These are phyloP conservation scores for Pteria penguin DNA, from an alignment of 2,888 invertebrate species.

Conservation along the genomic window DNA sequence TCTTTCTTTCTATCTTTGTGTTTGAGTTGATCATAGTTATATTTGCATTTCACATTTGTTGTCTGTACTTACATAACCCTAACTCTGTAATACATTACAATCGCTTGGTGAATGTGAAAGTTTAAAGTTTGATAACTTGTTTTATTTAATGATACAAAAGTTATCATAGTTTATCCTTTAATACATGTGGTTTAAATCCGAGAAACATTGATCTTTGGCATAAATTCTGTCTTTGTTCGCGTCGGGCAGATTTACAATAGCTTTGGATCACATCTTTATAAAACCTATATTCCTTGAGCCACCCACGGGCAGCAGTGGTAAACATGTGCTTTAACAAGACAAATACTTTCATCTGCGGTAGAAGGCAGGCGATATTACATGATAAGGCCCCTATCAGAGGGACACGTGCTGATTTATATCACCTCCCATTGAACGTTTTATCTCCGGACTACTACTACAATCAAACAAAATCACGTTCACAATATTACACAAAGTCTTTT, in stretches of 20 bases:
- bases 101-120: too few relatives aligned
- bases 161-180: not conserved
- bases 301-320: not conserved
- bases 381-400: too few relatives aligned
- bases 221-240: not conserved
- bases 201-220: not conserved
- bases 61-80: too few relatives aligned
- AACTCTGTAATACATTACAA: too few relatives aligned
- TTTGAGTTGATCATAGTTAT: too few relatives aligned
- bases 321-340: not conserved
- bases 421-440: too few relatives aligned
- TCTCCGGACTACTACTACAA: too few relatives aligned
- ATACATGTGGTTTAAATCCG: not conserved
- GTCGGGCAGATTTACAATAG: not conserved
- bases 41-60: too few relatives aligned
- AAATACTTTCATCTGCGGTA: not conserved
- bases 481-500: too few relatives aligned
- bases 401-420: too few relatives aligned
- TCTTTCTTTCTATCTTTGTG: too few relatives aligned
- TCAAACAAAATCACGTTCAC: too few relatives aligned
- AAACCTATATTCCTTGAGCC: not conserved
- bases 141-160: not conserved
- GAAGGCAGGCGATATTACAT: not conserved
- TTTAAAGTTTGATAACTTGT: not conserved
- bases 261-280: not conserved